Percentiles rank a stretch among this genome's conserved stretches.
phyloP scores from a whole-genome alignment of 2,888 invertebrate species.

The Parelbella ahira region DNA sequence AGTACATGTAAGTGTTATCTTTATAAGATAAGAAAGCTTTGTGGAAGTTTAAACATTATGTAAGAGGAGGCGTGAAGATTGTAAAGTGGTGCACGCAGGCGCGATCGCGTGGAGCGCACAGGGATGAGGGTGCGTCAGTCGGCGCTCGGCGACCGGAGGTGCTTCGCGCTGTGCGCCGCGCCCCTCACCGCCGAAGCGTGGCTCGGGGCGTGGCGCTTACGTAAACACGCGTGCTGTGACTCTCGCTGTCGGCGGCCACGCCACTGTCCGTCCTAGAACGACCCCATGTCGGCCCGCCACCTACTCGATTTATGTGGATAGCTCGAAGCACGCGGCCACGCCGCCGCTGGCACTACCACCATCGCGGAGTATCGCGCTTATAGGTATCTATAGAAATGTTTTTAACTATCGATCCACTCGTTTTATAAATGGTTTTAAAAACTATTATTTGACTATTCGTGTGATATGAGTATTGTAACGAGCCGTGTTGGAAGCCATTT shows the following conservation, averaged over 20 bases:
- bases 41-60: constrained; percentile 61
- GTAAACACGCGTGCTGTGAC: constrained; percentile 73
- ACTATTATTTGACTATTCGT: too few species aligned
- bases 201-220: constrained; percentile 81
- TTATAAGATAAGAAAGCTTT: constrained; percentile 35
- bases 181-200: constrained; percentile 73
- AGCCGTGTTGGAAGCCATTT: too few species aligned
- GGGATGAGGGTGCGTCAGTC: constrained; percentile 67
- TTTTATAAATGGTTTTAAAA: background rate
- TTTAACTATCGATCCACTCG: too few species aligned
- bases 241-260: constrained; percentile 61
- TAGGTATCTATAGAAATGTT: constrained; percentile 56
- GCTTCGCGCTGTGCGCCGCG: constrained; percentile 75
- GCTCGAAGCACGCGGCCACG: constrained; percentile 54
- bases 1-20: too few species aligned
- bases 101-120: constrained; percentile 46
- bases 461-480: too few species aligned
- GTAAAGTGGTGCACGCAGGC: constrained; percentile 60
- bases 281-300: constrained; percentile 73
- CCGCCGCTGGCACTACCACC: constrained; percentile 67
- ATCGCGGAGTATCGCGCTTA: constrained; percentile 66
- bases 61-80: constrained; percentile 61
- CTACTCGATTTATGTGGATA: constrained; percentile 65
- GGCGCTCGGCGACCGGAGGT: constrained; percentile 75
- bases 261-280: constrained; percentile 71